Conservation (phyloP, 2,888 invertebrate species). For the Amphimallon solstitiale region DNA sequence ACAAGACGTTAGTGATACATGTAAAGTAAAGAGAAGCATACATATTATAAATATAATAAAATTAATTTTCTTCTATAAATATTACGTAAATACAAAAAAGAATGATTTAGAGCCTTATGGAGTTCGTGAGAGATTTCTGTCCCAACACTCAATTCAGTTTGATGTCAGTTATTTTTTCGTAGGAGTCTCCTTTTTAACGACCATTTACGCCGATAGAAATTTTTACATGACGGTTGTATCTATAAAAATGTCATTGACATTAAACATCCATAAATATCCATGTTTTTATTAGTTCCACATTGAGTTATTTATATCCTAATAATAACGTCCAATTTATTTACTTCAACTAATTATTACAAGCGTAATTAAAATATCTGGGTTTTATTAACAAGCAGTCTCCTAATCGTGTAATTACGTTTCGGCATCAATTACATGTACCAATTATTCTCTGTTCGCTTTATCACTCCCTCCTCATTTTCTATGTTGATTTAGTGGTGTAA, state of each 20-base stretch:
- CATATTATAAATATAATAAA: too few species aligned
- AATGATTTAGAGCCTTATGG: too few species aligned
- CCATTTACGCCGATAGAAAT: neutral
- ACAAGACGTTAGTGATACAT: too few species aligned
- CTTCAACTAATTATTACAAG: constrained; percentile 18
- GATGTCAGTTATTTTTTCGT: neutral
- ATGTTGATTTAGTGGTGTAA: constrained; percentile 13
- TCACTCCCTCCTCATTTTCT: constrained; percentile 2
- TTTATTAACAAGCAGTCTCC: constrained; percentile 16
- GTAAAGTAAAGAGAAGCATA: too few species aligned
- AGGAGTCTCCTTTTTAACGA: neutral
- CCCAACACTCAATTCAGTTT: too few species aligned
- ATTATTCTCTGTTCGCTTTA: constrained; percentile 4
- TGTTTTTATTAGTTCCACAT: constrained; percentile 6
- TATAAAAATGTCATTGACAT: constrained; percentile 26
- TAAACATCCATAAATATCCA: constrained; percentile 18
- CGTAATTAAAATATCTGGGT: constrained; percentile 29
- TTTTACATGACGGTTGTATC: neutral
- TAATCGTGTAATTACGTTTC: constrained; percentile 24
- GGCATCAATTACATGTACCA: constrained; percentile 25
- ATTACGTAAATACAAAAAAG: too few species aligned
- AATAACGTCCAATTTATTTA: constrained; percentile 20
- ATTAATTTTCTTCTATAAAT: too few species aligned
- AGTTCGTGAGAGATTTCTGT: too few species aligned
- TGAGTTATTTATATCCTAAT: constrained; percentile 17